Evolutionary conservation across 2,888 invertebrate genomes (phyloP).

Genomic region (Pinctada fucata): DNA sequence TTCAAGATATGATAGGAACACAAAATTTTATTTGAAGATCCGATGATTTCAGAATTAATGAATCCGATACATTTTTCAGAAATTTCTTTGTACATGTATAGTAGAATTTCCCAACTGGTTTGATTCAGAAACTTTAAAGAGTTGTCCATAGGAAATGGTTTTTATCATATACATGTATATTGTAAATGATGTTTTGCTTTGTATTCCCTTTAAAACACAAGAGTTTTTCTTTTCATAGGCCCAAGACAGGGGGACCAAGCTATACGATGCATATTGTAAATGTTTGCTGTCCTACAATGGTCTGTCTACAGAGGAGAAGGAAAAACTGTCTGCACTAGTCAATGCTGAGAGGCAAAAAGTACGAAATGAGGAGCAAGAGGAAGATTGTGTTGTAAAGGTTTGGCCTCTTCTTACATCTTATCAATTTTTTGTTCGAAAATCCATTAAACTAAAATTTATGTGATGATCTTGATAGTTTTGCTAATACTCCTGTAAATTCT

Average conservation of each 20-base stretch:
- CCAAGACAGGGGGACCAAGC: conserved; percentile 87
- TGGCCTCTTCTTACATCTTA: not conserved
- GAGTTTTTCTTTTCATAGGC: conserved; percentile 69
- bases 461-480: not conserved
- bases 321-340: conserved; percentile 67
- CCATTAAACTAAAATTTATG: not conserved
- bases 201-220: not conserved
- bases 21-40: no score
- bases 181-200: no score
- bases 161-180: no score
- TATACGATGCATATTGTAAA: conserved; percentile 93
- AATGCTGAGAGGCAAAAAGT: conserved; percentile 56
- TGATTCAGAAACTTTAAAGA: no score
- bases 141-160: no score
- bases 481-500: no score
- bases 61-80: no score
- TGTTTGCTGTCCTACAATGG: conserved; percentile 93
- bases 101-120: no score
- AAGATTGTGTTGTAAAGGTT: conserved; percentile 59
- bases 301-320: conserved; percentile 82
- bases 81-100: no score
- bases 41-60: no score
- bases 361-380: conserved; percentile 48
- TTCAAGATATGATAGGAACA: no score
- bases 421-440: not conserved